Evolutionary conservation across 2,113 vertebrate species (phyloP).

Genomic region (Paramormyrops kingsleyae): DNA sequence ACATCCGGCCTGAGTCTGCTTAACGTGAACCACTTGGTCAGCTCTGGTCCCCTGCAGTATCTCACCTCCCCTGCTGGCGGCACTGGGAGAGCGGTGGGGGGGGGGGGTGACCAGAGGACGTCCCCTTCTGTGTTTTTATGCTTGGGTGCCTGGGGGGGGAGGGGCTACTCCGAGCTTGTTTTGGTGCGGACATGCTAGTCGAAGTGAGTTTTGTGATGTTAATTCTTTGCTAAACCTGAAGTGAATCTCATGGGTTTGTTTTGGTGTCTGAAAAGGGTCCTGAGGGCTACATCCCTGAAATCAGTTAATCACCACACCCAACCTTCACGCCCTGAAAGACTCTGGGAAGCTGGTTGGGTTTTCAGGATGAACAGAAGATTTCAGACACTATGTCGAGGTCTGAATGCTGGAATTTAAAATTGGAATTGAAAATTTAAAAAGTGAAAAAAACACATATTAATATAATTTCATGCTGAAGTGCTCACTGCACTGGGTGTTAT

Average conservation of each 20-base stretch:
- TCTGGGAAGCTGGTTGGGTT: not conserved
- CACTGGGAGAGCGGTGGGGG: not conserved
- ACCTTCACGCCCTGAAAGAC: not conserved
- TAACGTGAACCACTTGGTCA: not conserved
- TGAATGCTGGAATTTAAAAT: not conserved
- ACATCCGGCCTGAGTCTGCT: slow-evolving; percentile 26
- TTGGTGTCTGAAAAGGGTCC: not conserved
- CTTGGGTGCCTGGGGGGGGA: not conserved
- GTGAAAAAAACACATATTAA: not conserved
- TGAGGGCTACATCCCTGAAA: not conserved
- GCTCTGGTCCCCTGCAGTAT: not conserved
- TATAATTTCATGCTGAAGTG: not conserved
- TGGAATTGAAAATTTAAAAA: not conserved
- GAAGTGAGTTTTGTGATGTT: not conserved
- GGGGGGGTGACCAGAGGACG: not conserved
- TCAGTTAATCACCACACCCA: not conserved
- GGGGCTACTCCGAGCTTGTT: not conserved
- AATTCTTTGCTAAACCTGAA: not conserved
- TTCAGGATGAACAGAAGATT: not conserved
- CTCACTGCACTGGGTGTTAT: not conserved
- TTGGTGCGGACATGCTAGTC: not conserved
- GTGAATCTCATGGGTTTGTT: not conserved
- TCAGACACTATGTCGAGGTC: not conserved
- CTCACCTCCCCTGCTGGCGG: not conserved
- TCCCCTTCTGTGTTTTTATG: not conserved